Percentiles rank a stretch among this genome's conserved stretches.
These are phyloP conservation scores for Sphaerophoria rueppellii DNA, from an alignment of 2,888 invertebrate genomes.

Conservation along the genomic window DNA sequence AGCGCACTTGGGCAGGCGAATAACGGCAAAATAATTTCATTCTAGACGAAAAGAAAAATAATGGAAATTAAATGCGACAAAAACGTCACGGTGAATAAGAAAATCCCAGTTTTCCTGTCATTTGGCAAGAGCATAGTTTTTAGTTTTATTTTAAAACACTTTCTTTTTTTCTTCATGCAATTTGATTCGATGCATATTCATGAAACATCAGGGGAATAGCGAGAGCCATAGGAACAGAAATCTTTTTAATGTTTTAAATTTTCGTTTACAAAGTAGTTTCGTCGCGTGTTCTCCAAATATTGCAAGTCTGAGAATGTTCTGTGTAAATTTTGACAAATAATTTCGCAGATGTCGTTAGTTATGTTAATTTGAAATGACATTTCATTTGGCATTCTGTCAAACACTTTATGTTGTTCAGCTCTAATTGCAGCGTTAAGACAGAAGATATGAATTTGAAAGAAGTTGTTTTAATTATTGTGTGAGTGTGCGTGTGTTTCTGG, in stretches of 20 bases:
- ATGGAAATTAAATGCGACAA: conserved; percentile 55
- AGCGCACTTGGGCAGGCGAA: conserved; percentile 61
- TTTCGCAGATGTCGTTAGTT: conserved; percentile 43
- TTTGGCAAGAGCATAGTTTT: not conserved
- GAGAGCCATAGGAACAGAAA: not conserved
- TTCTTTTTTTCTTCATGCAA: not conserved
- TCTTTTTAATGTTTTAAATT: conserved; percentile 5
- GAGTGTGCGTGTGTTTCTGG: not conserved
- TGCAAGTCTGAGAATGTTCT: not conserved
- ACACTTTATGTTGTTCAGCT: conserved; percentile 29
- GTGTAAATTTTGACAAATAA: conserved; percentile 24
- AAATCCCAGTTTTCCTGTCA: conserved; percentile 41
- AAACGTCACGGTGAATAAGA: conserved; percentile 31
- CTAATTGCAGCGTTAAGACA: conserved; percentile 24
- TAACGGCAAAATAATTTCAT: conserved; percentile 33
- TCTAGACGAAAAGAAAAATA: conserved; percentile 38
- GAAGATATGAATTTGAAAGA: not conserved
- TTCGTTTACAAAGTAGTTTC: not conserved
- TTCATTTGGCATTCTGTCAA: conserved; percentile 33
- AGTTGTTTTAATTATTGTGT: not conserved
- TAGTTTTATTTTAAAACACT: conserved; percentile 10
- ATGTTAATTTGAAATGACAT: conserved; percentile 30
- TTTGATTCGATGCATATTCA: not conserved
- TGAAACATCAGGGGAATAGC: not conserved
- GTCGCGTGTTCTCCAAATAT: not conserved